Base-by-base conservation (phyloP, 2,113 vertebrate species). In the Bothrops jararaca region DNA sequence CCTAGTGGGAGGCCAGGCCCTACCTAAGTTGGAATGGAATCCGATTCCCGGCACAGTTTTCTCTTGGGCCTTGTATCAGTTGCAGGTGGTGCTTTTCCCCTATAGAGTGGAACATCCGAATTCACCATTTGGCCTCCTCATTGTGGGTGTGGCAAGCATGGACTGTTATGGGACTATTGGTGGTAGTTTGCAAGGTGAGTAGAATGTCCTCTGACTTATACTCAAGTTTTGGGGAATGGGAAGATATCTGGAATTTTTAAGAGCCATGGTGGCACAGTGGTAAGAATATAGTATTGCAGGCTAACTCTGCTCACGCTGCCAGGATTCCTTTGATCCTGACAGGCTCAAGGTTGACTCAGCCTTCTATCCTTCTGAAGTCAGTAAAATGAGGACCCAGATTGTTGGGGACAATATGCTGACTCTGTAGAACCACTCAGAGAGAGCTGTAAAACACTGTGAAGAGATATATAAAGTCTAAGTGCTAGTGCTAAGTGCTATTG, bases 1-100 rank as follows among this genome's bases (percentile, higher is more conserved):
- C 4, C 29, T 18, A 3, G 24, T 89, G 60, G n/a, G 45, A 11
- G 50, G 22, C 34, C 53, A 23, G 4, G 60, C 60, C 1, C n/a
- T 89, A 18, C 1, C 7, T 26, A 29, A 2, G 0, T 10, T 89
- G 50, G 3, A n/a, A 15, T 92, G 91, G 91, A 88, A 26, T 13
- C 15, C 1, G 0, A 88, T 92, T 53, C 91, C 60, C 12, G 60
- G 24, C 4, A 74, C 91, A 54, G 23, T 22, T 18, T 92, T 53
- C 86, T 92, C 91, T 74, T 92, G 91, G 91, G 50, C 50, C 0
- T 5, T 29, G 0, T 80, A 80, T 56, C 12, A 54, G 1, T 52
- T 92, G 60, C 22, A 1, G 24, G 0, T 3, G 5, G 5, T 4
- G 7, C 1, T 53, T 12, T 2, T 6, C 23, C 2, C 50, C 22